Evolutionary conservation across 2,888 invertebrate genomes (phyloP).

Genomic region (Diaperis boleti): DNA sequence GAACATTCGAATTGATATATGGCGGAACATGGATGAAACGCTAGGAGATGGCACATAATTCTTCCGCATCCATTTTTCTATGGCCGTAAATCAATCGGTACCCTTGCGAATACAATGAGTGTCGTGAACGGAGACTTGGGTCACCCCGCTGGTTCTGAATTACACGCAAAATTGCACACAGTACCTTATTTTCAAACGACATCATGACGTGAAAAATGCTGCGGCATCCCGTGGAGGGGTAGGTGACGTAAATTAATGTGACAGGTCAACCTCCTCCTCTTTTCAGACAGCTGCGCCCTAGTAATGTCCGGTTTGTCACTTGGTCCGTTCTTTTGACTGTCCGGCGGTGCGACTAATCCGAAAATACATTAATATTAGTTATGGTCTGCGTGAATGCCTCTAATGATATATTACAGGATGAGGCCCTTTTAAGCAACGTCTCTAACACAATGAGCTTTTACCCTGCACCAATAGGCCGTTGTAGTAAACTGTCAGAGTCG

Average conservation of each 20-base stretch:
- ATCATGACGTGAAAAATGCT: constrained; percentile 58
- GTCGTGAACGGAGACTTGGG: constrained; percentile 46
- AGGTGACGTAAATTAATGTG: constrained; percentile 55
- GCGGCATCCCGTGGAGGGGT: constrained; percentile 49
- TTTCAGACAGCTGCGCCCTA: constrained; percentile 53
- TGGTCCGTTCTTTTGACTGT: constrained; percentile 54
- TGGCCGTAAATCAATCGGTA: constrained; percentile 41
- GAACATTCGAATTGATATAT: constrained; percentile 12
- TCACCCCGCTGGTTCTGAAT: constrained; percentile 57
- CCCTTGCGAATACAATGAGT: constrained; percentile 38
- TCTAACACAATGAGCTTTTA: constrained; percentile 54
- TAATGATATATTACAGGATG: constrained; percentile 63
- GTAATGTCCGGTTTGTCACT: constrained; percentile 63
- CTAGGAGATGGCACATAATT: constrained; percentile 36
- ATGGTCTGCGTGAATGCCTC: constrained; percentile 62
- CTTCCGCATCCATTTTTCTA: constrained; percentile 31
- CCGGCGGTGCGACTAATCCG: constrained; percentile 62
- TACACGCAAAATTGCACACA: constrained; percentile 64
- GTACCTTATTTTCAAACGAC: constrained; percentile 58
- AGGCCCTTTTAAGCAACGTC: constrained; percentile 52
- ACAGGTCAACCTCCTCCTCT: constrained; percentile 53
- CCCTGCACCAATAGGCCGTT: constrained; percentile 59
- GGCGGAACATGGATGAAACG: constrained; percentile 17
- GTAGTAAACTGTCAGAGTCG: constrained; percentile 62
- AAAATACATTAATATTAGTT: constrained; percentile 66